Evolutionary conservation across 2,113 vertebrate genomes (phyloP).

Genomic region (Takifugu flavidus): DNA sequence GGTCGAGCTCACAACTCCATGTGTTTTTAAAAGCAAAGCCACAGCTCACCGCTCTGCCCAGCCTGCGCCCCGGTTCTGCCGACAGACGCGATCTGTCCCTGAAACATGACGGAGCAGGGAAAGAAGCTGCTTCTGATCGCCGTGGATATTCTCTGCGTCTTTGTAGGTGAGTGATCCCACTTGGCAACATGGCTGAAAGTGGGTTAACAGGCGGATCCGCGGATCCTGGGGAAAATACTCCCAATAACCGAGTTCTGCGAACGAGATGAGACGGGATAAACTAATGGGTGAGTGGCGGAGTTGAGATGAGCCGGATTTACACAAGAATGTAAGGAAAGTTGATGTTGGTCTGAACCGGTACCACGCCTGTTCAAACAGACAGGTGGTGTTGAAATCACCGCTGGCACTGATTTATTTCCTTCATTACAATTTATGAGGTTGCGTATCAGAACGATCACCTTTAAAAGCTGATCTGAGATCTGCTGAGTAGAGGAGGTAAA

Average conservation of each 20-base stretch:
- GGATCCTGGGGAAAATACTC: too few relatives aligned
- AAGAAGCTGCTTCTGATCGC: constrained; percentile 78
- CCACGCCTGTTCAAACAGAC: too few relatives aligned
- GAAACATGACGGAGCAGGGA: constrained; percentile 68
- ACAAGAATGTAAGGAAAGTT: too few relatives aligned
- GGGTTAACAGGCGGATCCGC: not conserved
- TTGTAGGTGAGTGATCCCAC: constrained; percentile 77
- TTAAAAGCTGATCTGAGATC: not conserved
- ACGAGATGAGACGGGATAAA: too few relatives aligned
- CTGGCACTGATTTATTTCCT: not conserved
- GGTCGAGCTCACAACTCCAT: constrained; percentile 10
- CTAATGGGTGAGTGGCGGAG: too few relatives aligned
- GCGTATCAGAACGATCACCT: not conserved
- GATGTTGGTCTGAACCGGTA: too few relatives aligned
- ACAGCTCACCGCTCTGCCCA: not conserved
- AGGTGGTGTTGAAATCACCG: not conserved
- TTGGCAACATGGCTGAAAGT: constrained; percentile 41
- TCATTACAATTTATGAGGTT: not conserved
- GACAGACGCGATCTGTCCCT: constrained; percentile 10
- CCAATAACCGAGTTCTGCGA: not conserved
- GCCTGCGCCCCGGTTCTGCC: not conserved
- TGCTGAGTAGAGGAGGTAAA: not conserved
- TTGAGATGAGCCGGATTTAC: too few relatives aligned
- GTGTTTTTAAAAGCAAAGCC: too few relatives aligned
- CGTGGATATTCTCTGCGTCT: constrained; percentile 83